Conservation (phyloP, 2,797 vertebrate genomes). For the Aeoliscus strigatus region DNA sequence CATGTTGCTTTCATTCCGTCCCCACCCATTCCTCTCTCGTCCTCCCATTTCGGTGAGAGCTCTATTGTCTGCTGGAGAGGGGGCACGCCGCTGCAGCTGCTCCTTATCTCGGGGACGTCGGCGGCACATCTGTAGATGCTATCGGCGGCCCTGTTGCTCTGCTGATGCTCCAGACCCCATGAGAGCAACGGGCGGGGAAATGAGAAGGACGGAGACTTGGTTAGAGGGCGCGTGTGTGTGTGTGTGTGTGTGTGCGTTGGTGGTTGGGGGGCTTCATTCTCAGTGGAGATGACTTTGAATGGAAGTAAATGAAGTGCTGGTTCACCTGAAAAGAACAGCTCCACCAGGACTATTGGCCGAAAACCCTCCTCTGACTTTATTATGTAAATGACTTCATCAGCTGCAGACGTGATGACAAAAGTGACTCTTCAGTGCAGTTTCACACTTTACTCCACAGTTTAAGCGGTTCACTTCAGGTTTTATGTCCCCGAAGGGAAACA, state of each 20-base stretch:
- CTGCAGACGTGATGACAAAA: slow-evolving; percentile 4
- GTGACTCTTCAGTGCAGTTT: no score
- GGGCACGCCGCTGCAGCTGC: slow-evolving; percentile 45
- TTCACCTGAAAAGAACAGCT: background rate
- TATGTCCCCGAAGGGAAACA: no score
- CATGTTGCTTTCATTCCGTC: slow-evolving; percentile 30
- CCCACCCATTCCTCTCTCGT: slow-evolving; percentile 26
- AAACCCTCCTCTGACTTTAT: background rate
- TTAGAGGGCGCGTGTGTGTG: slow-evolving; percentile 3
- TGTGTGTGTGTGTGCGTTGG: no score
- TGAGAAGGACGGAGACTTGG: slow-evolving; percentile 47
- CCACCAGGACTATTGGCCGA: background rate
- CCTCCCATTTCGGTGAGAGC: slow-evolving; percentile 44
- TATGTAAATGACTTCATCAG: no score
- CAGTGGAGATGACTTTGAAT: slow-evolving; percentile 27
- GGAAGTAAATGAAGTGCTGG: slow-evolving; percentile 2
- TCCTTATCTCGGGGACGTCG: slow-evolving; percentile 54
- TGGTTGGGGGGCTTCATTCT: slow-evolving; percentile 33
- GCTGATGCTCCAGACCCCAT: slow-evolving; percentile 43
- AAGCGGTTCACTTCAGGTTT: no score
- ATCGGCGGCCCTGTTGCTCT: slow-evolving; percentile 53
- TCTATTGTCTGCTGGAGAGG: slow-evolving; percentile 51
- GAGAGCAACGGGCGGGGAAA: slow-evolving; percentile 39
- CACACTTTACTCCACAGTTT: no score
- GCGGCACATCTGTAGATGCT: slow-evolving; percentile 65